Percentiles rank a stretch among this genome's conserved stretches.
Evolutionary conservation across 2,888 invertebrate species (phyloP).

Genomic region (Trissolcus japonicus): DNA sequence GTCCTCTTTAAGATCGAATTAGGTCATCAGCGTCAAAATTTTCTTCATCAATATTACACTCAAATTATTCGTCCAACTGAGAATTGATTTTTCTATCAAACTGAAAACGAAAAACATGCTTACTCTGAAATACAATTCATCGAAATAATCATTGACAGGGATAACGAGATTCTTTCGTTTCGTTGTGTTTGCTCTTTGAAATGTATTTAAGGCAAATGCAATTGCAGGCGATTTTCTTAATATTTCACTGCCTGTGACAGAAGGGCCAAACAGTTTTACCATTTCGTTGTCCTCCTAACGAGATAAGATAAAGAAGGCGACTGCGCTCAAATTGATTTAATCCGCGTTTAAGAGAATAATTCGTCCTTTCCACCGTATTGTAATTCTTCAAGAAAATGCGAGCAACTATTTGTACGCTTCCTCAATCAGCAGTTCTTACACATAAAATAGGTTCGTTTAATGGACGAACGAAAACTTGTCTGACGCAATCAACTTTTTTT

Average conservation of each 20-base stretch:
- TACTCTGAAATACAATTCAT: not conserved
- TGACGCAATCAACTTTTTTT: too few species aligned
- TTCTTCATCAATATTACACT: constrained; percentile 32
- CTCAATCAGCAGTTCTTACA: constrained; percentile 9
- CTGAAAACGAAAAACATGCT: constrained; percentile 3
- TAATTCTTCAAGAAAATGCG: constrained; percentile 18
- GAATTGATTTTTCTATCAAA: constrained; percentile 23
- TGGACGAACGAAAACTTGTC: constrained; percentile 14
- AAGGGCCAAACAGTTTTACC: constrained; percentile 25
- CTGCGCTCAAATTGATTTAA: constrained; percentile 25
- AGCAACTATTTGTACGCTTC: constrained; percentile 17
- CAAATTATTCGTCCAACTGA: constrained; percentile 16
- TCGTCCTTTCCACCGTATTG: constrained; percentile 18
- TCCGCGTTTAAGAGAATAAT: constrained; percentile 33
- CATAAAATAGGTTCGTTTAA: constrained; percentile 15
- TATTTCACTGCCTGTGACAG: constrained; percentile 11
- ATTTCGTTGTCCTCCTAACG: constrained; percentile 32
- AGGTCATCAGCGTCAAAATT: constrained; percentile 31
- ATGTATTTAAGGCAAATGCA: constrained; percentile 13
- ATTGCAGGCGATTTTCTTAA: constrained; percentile 13
- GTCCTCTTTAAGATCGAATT: constrained; percentile 29
- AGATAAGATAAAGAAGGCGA: constrained; percentile 23
- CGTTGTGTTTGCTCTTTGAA: not conserved
- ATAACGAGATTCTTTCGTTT: constrained; percentile 14
- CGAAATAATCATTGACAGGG: too few species aligned